phyloP scores from a whole-genome alignment of 1,140 invertebrate genomes.

The Cydia strobilella region DNA sequence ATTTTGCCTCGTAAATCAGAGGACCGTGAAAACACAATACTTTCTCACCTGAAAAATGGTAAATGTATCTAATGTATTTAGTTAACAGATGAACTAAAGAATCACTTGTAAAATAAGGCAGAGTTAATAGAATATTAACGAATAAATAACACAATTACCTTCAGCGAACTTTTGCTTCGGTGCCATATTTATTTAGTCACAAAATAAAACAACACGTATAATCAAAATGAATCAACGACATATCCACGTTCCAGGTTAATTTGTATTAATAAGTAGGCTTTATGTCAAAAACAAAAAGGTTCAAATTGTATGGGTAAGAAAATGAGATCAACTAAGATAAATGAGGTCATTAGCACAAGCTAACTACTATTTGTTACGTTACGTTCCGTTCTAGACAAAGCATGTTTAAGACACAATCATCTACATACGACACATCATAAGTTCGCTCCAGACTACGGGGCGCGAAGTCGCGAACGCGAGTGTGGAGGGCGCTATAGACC shows the following conservation, averaged over 20 bases:
- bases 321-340: background rate
- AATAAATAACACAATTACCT: conserved; percentile 70
- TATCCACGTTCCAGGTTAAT: background rate
- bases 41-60: conserved; percentile 88
- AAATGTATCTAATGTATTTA: conserved; percentile 10
- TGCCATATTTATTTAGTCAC: conserved; percentile 51
- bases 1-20: conserved; percentile 97
- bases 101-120: conserved; percentile 21
- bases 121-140: conserved; percentile 34
- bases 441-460: too few relatives aligned
- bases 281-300: background rate
- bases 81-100: background rate
- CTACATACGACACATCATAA: too few relatives aligned
- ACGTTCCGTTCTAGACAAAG: too few relatives aligned
- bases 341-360: background rate
- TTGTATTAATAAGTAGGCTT: background rate
- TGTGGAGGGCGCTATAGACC: too few relatives aligned
- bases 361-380: too few relatives aligned
- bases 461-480: too few relatives aligned
- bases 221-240: background rate
- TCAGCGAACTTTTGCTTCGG: conserved; percentile 84
- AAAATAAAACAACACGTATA: background rate
- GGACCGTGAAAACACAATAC: conserved; percentile 98
- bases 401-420: too few relatives aligned
- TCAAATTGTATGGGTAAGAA: background rate